phyloP scores from a whole-genome alignment of 2,113 vertebrate species.

The Toxotes jaculatrix region DNA sequence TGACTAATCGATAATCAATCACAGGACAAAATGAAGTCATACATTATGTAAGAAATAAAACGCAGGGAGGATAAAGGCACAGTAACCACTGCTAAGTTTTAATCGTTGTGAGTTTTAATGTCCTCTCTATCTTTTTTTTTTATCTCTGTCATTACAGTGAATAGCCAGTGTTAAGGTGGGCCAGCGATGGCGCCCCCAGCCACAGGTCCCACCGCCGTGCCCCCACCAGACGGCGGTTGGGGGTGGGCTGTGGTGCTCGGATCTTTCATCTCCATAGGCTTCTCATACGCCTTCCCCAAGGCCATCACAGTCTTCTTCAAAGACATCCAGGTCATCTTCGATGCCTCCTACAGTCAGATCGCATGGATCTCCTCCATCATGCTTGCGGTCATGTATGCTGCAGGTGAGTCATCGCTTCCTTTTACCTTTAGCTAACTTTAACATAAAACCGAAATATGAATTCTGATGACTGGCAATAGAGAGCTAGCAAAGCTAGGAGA shows the following conservation, averaged over 20 bases:
- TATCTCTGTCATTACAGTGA: constrained; percentile 46
- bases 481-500: no score
- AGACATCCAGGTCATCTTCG: constrained; percentile 94
- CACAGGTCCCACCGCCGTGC: constrained; percentile 47
- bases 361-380: constrained; percentile 99
- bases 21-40: constrained; percentile 15
- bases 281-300: constrained; percentile 98
- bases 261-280: constrained; percentile 96
- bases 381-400: constrained; percentile 98
- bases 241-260: constrained; percentile 94
- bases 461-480: no score
- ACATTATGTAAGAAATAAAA: neutral
- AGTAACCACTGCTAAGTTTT: neutral
- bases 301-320: constrained; percentile 98
- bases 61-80: neutral
- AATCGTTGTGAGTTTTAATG: neutral
- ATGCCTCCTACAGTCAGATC: constrained; percentile 90
- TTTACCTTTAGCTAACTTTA: neutral
- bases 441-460: neutral
- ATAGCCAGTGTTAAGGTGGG: constrained; percentile 39
- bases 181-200: constrained; percentile 86
- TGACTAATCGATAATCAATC: constrained; percentile 23
- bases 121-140: neutral
- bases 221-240: constrained; percentile 97
- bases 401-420: constrained; percentile 85